These are phyloP conservation scores for Sphinx pinastri DNA, from an alignment of 2,888 invertebrate species.

Conservation along the genomic window DNA sequence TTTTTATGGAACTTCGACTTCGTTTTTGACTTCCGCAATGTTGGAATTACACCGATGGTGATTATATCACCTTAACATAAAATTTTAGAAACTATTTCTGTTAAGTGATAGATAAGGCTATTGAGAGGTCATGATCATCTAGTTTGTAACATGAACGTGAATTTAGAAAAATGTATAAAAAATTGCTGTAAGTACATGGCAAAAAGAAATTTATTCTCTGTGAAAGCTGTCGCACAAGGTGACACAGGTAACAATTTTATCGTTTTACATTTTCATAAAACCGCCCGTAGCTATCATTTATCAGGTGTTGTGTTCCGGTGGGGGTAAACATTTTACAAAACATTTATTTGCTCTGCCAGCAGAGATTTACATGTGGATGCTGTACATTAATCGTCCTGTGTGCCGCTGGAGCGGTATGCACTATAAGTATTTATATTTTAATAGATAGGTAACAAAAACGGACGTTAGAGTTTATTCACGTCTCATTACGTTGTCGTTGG, in stretches of 20 bases:
- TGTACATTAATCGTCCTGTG: constrained; percentile 62
- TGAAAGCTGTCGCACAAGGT: constrained; percentile 42
- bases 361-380: constrained; percentile 65
- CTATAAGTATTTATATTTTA: constrained; percentile 50
- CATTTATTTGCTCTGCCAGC: constrained; percentile 66
- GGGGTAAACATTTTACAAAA: constrained; percentile 67
- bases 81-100: too few species aligned
- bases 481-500: constrained; percentile 57
- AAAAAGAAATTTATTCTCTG: constrained; percentile 33
- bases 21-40: too few species aligned
- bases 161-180: constrained; percentile 4
- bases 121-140: background rate
- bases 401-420: constrained; percentile 50
- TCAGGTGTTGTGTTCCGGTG: constrained; percentile 68
- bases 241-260: constrained; percentile 58
- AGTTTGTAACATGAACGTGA: background rate
- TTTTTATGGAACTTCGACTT: too few species aligned
- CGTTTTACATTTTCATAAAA: constrained; percentile 68
- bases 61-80: too few species aligned
- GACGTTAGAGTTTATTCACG: constrained; percentile 49
- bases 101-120: background rate
- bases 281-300: constrained; percentile 69
- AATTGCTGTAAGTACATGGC: constrained; percentile 10
- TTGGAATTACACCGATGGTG: too few species aligned
- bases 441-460: constrained; percentile 41